Base-by-base conservation (phyloP, 92 coral and sea anemone species). In the Epizoanthus fatuus region DNA sequence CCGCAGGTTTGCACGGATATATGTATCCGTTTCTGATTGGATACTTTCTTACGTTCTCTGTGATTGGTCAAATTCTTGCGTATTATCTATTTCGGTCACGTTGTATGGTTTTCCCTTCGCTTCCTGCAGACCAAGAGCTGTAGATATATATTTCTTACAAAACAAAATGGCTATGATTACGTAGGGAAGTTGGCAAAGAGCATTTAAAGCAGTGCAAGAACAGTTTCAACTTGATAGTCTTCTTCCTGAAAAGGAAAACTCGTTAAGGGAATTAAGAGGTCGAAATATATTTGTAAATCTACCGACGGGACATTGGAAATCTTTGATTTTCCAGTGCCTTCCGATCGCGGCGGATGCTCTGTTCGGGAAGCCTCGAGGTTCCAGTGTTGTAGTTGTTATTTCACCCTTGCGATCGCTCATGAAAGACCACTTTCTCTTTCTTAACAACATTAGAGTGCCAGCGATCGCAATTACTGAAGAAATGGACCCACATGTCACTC, bases 231-330 rank as follows among this genome's bases (percentile, higher is more conserved):
- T 92, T 0, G 81, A 86, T 32, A 72, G 63, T 52, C 81, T 92
- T 86, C 85, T 81, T 20, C 90, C 86, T 38, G 95, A 88, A 59
- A 89, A 89, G 57, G 60, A 89, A 69, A 69, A 72, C 20, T 54
- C 91, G 15, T 55, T 81, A 11, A 55, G 81, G 59, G 86, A 73
- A 55, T 69, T 86, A 49, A 45, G 51, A 52, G 85, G 79, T 32
- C 20, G 40, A 22, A 81, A 86, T 60, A 64, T 89, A 63, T 71
- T 85, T 65, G 91, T 91, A 40, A 84, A 89, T 65, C 70, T 89
- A 59, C 85, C 81, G 70, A 91, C 87, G 66, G 94, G 91, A 35
- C 86, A 91, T 62, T 82, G 92, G 20, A 91, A 91, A 69, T 91
- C 92, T n/a, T 83, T 88, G 25, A 79, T 85, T 57, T 87, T 91